phyloP scores from a whole-genome alignment of 2,797 vertebrate species.

The Salmo trutta region DNA sequence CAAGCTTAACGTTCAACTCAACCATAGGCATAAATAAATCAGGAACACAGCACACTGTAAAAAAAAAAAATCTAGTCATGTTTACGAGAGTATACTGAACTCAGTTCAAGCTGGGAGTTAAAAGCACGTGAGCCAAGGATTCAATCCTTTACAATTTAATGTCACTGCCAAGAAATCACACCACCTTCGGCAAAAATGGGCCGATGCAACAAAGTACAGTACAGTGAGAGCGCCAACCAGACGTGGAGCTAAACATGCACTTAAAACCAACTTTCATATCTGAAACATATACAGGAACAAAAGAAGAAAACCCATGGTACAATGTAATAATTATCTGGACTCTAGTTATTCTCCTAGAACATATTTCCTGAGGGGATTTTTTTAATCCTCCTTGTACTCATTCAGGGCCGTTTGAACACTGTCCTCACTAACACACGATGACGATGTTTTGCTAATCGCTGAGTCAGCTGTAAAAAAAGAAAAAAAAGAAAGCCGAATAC shows the following conservation, averaged over 20 bases:
- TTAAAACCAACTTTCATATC: no score
- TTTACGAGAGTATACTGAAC: neutral
- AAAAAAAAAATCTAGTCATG: neutral
- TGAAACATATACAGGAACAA: no score
- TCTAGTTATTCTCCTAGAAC: no score
- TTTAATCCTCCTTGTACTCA: no score
- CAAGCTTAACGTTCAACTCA: neutral
- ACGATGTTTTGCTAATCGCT: no score
- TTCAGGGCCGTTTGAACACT: no score
- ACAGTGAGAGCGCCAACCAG: neutral
- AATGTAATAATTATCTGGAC: no score
- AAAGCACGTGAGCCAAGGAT: neutral
- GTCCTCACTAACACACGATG: no score
- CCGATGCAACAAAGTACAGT: neutral
- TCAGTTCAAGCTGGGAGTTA: neutral
- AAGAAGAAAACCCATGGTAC: no score
- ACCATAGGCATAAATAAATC: neutral
- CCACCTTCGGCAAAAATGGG: neutral
- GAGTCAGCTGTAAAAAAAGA: no score
- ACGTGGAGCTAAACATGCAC: neutral
- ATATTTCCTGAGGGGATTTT: no score
- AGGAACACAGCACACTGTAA: neutral
- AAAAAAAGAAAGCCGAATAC: no score
- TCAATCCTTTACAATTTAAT: neutral
- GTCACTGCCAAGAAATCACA: neutral